Evolutionary conservation across 2,113 vertebrate species (phyloP), one percentile per base, ranked within the genome.

Genomic region (Trichechus manatus): DNA sequence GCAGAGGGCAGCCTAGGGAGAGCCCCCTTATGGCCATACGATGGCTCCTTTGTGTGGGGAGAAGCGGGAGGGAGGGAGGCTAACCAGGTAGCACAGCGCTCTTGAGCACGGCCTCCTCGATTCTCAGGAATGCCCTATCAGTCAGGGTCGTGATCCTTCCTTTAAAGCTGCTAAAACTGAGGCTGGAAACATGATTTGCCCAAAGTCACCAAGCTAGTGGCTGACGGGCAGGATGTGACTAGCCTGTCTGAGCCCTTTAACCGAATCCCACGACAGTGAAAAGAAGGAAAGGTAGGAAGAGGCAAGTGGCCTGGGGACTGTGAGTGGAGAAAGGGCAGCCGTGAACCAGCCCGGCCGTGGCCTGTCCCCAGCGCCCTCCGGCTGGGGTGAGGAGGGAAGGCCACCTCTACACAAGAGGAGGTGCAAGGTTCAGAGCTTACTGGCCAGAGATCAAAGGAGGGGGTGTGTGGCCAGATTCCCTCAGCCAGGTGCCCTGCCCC

Each of bases 291-390:
- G 9, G n/a, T 25, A 56, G 9, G 1, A n/a, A 31, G 2, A 4
- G 0, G 19, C 0, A 7, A 50, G 19, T 0, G 22, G 79, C 61
- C 89, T 0, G 0, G 0, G 3, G 20, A 70, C 63, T 64, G 56
- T 31, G 74, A 44, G 44, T 0, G 7, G 29, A 20, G n/a, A 50
- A 19, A 20, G 22, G 33, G 47, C 22, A 87, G 66, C n/a, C 83
- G 22, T 4, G 42, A 27, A 31, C 53, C 83, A 84, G 59, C 85
- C 6, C 42, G n/a, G 68, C 39, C n/a, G 39, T 1, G 36, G 39
- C 44, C 77, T 20, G 10, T 5, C 36, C 85, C 8, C 31, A 39
- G 61, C 15, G 29, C 44, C 77, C 22, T 15, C 47, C 1, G 6
- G 74, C 31, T 39, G 23, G 80, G 80, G 13, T 4, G 13, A 33